A percentile compares a stretch with the other conserved stretches of the same genome.
phyloP scores from a whole-genome alignment of 2,113 vertebrate species.

The Platysternon megacephalum region DNA sequence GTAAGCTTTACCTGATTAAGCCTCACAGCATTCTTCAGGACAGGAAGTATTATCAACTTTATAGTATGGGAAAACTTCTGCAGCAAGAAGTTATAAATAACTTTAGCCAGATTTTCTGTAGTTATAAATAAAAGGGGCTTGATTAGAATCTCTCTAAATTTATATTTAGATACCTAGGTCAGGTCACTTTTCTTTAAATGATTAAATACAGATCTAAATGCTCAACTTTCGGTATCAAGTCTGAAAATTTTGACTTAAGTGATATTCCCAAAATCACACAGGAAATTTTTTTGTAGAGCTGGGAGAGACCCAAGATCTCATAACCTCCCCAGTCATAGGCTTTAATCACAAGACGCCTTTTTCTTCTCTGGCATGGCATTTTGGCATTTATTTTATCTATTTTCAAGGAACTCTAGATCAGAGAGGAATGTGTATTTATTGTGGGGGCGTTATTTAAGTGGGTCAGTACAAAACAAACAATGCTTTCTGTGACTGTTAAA shows the following conservation, averaged over 20 bases:
- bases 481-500: not conserved
- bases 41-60: not conserved
- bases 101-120: not conserved
- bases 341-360: not conserved
- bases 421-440: not conserved
- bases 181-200: not conserved
- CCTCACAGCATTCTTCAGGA: not conserved
- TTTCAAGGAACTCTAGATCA: not conserved
- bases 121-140: not conserved
- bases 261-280: not conserved
- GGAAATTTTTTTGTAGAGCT: not conserved
- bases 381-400: not conserved
- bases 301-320: not conserved
- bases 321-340: fast-evolving
- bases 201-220: not conserved
- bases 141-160: not conserved
- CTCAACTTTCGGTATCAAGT: not conserved
- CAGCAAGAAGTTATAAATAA: not conserved
- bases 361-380: not conserved
- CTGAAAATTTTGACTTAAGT: not conserved
- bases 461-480: not conserved
- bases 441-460: not conserved
- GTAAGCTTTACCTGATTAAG: not conserved
- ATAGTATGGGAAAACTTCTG: fast-evolving
- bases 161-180: not conserved